phyloP scores from a whole-genome alignment of 2,797 vertebrate species.

The Macropus fuliginosus region DNA sequence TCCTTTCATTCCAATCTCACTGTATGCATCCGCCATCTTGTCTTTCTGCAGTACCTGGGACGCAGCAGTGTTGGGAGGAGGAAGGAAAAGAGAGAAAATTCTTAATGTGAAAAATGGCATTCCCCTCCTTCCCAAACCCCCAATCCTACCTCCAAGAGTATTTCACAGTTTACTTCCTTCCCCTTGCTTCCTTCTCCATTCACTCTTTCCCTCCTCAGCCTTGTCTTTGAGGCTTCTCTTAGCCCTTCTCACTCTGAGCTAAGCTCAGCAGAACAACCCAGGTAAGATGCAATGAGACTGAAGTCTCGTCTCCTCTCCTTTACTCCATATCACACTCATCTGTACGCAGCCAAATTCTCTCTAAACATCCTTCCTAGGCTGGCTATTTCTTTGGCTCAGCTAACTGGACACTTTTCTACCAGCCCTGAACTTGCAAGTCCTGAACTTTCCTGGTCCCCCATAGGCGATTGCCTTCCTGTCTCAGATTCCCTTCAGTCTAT shows the following conservation, averaged over 20 bases:
- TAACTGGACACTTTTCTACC: not conserved
- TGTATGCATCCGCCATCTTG: slow-evolving; percentile 87
- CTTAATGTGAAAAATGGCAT: not conserved
- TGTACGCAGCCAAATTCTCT: not conserved
- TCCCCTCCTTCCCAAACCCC: not conserved
- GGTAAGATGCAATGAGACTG: not conserved
- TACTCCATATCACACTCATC: not conserved
- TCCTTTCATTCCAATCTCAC: slow-evolving; percentile 84
- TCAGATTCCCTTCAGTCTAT: not conserved
- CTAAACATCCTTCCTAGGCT: not conserved
- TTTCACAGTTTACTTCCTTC: not conserved
- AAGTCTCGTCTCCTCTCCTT: not conserved
- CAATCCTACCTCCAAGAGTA: not conserved
- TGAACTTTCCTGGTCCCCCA: not conserved
- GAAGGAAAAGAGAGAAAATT: not conserved
- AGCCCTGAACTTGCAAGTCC: not conserved
- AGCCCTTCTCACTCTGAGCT: not conserved
- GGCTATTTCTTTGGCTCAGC: not conserved
- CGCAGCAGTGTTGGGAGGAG: not conserved
- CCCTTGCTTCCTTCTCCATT: not conserved
- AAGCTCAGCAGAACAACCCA: not conserved
- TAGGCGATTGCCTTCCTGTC: not conserved
- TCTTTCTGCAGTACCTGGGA: slow-evolving; percentile 85
- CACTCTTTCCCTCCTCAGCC: not conserved
- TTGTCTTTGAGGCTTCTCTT: not conserved